Base-by-base conservation (phyloP, 2,888 invertebrate genomes). In the Patella ulyssiponensis region DNA sequence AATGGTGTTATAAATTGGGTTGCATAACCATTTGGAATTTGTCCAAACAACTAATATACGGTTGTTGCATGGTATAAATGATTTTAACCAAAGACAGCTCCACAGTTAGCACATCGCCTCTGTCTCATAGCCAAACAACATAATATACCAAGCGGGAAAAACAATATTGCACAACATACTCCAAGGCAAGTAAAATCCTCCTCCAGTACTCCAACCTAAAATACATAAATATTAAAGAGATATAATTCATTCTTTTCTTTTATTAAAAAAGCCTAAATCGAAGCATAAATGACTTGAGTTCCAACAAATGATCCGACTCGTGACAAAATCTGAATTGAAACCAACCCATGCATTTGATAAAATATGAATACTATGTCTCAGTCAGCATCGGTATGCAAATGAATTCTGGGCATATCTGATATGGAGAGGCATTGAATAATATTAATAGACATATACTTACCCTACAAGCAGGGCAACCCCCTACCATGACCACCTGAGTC, bases 121-220 rank as follows among this genome's bases (percentile, higher is more conserved):
- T 96, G 96, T 88, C 95, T 95, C 91, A 96, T 93, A 54, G 96
- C 94, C 74, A 97, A 93, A 90, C 97, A 97, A 90, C 96, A 97
- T 12, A 97, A 92, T 81, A 97, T 94, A 69, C 97, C 97, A 58
- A 96, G 75, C 0, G 97, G 97, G 89, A 97, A 97, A 92, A 95
- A 96, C 53, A 96, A 92, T 80, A 97, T 95, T 27, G 96, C 96
- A 92, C 96, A 96, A 77, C 95, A 92, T 17, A 97, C 93, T 77
- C 97, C 97, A 71, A 96, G 93, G 87, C 96, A 95, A 0, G 96
- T 95, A 91, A 95, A 97, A 89, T 96, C 96, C 86, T 97, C 96
- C 92, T 97, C 96, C 69, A 97, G 92, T 51, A 96, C 94, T 20
- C 97, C 97, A 79, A 97, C 92, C 94, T 94, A 88, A 17, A 87